Evolutionary conservation across 1,140 invertebrate species (phyloP).

Genomic region (Polypedilum pembai): DNA sequence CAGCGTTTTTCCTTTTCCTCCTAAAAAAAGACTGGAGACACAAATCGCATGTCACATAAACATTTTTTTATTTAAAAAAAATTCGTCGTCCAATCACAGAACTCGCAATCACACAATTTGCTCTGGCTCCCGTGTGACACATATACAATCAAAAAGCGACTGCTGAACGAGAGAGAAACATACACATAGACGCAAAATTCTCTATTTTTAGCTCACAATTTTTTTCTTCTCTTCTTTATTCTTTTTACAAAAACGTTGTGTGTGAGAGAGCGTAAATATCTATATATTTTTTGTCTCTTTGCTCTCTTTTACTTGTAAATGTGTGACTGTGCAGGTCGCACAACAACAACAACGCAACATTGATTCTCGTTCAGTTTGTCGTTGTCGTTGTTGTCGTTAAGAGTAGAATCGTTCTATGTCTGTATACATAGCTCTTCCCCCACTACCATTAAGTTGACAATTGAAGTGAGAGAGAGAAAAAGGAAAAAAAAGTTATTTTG

Average conservation of each 20-base stretch:
- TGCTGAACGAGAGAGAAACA: neutral
- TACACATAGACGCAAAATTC: neutral
- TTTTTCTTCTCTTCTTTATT: neutral
- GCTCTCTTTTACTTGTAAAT: neutral
- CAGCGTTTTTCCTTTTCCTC: neutral
- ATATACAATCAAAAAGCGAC: neutral
- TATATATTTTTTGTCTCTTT: constrained; percentile 1
- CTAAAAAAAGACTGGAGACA: constrained; percentile 9
- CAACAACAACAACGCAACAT: too few relatives aligned
- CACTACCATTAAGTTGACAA: too few relatives aligned
- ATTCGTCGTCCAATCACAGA: constrained; percentile 24
- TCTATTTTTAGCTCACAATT: constrained; percentile 24
- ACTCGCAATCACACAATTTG: constrained; percentile 21
- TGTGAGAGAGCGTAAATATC: too few relatives aligned
- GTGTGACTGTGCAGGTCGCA: too few relatives aligned
- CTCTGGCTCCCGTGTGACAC: neutral
- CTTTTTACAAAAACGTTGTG: neutral
- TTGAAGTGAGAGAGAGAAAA: too few relatives aligned
- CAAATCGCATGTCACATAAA: constrained; percentile 27
- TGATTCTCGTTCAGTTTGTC: too few relatives aligned
- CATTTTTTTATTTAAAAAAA: constrained; percentile 20
- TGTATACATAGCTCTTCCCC: too few relatives aligned
- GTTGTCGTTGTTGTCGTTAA: too few relatives aligned
- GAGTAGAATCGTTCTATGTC: too few relatives aligned
- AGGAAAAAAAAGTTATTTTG: too few relatives aligned